Percentiles rank a stretch among this genome's conserved stretches.
Conservation (phyloP, 1,140 invertebrate genomes). For the Venturia canescens region DNA sequence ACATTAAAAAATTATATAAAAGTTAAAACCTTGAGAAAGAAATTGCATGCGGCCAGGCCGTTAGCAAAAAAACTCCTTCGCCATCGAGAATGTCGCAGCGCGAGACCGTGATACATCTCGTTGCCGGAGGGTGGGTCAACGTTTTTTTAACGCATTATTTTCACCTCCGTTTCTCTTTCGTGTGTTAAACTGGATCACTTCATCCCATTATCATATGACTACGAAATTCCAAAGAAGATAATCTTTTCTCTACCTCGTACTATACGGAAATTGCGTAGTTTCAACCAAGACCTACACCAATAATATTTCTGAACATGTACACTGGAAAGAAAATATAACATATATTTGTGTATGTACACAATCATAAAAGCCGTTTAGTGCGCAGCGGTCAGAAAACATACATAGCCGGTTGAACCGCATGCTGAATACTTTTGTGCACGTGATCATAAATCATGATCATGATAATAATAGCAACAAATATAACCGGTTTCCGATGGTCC, state of each 20-base stretch:
- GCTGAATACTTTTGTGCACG: no score
- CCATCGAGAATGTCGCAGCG: slow-evolving; percentile 81
- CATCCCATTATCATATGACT: no score
- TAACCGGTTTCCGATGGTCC: no score
- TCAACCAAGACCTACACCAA: slow-evolving; percentile 33
- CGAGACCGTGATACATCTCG: slow-evolving; percentile 90
- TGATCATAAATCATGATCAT: no score
- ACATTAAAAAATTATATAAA: no score
- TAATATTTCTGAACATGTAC: neutral
- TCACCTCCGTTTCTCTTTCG: neutral
- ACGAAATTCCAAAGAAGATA: no score
- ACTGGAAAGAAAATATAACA: neutral
- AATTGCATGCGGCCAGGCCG: slow-evolving; percentile 55
- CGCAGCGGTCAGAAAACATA: neutral
- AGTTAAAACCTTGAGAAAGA: neutral
- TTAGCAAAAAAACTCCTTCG: slow-evolving; percentile 39
- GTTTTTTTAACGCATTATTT: slow-evolving; percentile 50
- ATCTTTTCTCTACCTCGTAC: neutral
- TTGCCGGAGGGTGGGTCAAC: slow-evolving; percentile 89
- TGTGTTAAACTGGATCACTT: slow-evolving; percentile 19
- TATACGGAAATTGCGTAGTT: neutral
- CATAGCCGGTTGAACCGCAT: no score
- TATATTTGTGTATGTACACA: slow-evolving; percentile 30
- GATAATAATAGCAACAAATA: no score
- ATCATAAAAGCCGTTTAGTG: neutral